These are phyloP conservation scores for Malurus alboscapulatus DNA, from an alignment of 2,113 vertebrate genomes.

Conservation along the genomic window DNA sequence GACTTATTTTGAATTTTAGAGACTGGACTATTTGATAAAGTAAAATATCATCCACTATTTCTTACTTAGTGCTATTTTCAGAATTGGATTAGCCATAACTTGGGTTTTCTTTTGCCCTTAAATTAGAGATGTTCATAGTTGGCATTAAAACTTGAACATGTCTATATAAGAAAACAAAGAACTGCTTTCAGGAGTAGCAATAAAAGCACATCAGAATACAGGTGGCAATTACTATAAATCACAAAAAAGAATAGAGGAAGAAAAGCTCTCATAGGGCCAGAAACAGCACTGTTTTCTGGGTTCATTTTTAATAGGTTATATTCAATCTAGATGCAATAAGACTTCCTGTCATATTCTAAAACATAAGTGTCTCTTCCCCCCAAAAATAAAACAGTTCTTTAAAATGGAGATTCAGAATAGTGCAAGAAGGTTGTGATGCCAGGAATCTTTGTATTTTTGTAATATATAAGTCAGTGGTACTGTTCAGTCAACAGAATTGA, in stretches of 20 bases:
- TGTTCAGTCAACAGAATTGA: not conserved
- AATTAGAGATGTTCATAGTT: not conserved
- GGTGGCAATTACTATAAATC: not conserved
- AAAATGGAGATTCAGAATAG: not conserved
- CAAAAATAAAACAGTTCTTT: not conserved
- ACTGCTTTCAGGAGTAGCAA: not conserved
- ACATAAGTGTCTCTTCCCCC: not conserved
- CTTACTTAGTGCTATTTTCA: not conserved
- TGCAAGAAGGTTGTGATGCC: not conserved
- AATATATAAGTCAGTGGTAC: not conserved
- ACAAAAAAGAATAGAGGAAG: not conserved
- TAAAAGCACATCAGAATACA: not conserved
- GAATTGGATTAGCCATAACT: not conserved
- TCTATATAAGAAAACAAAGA: not conserved
- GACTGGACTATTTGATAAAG: not conserved
- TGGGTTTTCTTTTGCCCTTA: not conserved
- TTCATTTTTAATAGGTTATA: not conserved
- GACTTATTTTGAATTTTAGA: not conserved
- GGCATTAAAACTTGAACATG: not conserved
- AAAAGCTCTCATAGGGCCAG: not conserved
- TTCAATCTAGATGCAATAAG: not conserved
- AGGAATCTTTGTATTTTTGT: not conserved
- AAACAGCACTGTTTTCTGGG: not conserved
- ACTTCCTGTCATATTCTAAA: not conserved
- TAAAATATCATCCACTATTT: not conserved